These are phyloP conservation scores for Oophaga pumilio DNA, from an alignment of 2,113 vertebrate genomes.

Conservation along the genomic window DNA sequence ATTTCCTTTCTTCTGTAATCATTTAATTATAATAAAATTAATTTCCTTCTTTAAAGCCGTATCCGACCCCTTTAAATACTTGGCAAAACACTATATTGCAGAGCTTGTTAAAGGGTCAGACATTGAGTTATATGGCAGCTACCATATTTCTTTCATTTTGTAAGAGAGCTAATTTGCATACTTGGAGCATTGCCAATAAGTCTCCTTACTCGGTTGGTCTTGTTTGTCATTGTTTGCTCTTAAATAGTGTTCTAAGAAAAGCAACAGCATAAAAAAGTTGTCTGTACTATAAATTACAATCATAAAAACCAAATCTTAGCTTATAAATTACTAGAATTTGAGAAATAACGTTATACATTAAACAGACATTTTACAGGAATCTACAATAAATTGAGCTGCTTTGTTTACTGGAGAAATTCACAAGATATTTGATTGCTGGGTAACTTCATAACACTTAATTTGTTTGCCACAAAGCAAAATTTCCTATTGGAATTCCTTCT, in stretches of 20 bases:
- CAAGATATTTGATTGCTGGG: neutral
- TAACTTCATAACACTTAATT: neutral
- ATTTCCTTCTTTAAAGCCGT: too few relatives aligned
- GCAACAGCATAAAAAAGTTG: neutral
- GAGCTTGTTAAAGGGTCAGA: too few relatives aligned
- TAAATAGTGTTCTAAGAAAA: neutral
- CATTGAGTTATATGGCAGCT: too few relatives aligned
- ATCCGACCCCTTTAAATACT: too few relatives aligned
- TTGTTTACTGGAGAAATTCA: neutral
- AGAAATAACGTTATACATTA: neutral
- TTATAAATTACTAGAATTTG: neutral
- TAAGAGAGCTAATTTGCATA: too few relatives aligned
- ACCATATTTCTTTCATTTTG: too few relatives aligned
- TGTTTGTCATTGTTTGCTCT: neutral
- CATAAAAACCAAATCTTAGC: neutral
- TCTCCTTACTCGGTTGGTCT: neutral
- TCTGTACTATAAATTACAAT: neutral
- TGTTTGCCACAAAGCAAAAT: neutral
- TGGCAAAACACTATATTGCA: too few relatives aligned
- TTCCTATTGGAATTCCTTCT: constrained; percentile 18
- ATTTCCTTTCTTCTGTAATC: too few relatives aligned
- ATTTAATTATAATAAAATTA: too few relatives aligned
- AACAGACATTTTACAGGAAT: neutral
- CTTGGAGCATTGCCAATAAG: too few relatives aligned
- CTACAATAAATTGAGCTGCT: neutral